Evolutionary conservation across 2,113 vertebrate genomes (phyloP), one percentile per base, ranked within the genome.

Genomic region (Enhydra lutris): DNA sequence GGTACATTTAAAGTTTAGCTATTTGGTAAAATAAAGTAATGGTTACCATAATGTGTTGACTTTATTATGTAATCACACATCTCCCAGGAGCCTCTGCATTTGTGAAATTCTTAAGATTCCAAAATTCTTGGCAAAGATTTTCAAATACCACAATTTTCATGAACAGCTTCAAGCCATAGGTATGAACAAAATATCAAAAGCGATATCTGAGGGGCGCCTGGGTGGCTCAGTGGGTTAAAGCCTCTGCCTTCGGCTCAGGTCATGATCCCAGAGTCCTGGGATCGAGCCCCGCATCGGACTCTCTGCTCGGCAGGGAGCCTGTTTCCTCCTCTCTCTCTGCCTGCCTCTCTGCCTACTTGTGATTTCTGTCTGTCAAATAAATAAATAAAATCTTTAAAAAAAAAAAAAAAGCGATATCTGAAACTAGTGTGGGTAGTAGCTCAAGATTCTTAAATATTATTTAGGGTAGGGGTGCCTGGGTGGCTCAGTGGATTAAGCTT

Each of bases 111-210:
- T 86, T 94, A 85, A 85, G 71, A 96, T 96, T 95, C 39, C 55
- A 94, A 67, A 90, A 83, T n/a, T 91, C 63, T 94, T 80, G 29
- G 47, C 65, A 97, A 83, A 74, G 5, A 74, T 71, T 95, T 96
- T 94, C 74, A 94, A 89, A 89, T 18, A 79, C 31, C 34, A 65
- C 50, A 89, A n/a, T 95, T 96, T 95, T 91, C n/a, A 87, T 91
- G 34, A 78, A 21, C 7, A 96, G 63, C 39, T 94, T 95, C 42
- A 73, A 55, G 7, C 67, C 31, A 85, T 42, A 63, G 7, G 21
- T 87, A 73, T 79, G 24, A 87, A 74, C 57, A 39, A 95, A 96
- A 96, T 84, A 87, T 80, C 50, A 91, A 73, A 89, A 96, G 59
- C 24, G 5, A 31, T n/a, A n/a, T n/a, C n/a, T n/a, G n/a, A n/a